Evolutionary conservation across 2,113 vertebrate genomes (phyloP).

Genomic region (Lanius collurio): DNA sequence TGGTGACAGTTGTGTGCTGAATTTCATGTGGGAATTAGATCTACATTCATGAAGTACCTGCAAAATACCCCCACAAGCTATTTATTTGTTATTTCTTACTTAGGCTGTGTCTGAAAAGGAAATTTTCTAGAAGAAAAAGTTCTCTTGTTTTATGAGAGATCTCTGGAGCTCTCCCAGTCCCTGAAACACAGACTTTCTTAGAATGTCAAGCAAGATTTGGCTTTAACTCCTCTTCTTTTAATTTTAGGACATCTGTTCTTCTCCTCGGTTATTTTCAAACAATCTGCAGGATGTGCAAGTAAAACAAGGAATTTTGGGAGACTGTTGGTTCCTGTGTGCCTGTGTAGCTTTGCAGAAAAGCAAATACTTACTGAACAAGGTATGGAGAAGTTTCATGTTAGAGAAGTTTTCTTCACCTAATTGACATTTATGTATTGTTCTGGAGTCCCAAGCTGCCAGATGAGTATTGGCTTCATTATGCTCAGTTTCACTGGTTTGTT

Average conservation of each 20-base stretch:
- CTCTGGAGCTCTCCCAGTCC: not conserved
- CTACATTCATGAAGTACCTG: not conserved
- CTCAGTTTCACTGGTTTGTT: not conserved
- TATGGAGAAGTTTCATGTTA: conserved; percentile 8
- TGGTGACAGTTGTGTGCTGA: not conserved
- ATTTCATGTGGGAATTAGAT: not conserved
- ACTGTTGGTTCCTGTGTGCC: conserved; percentile 97
- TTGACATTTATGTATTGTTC: not conserved
- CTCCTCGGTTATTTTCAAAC: conserved; percentile 83
- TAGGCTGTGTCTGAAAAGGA: not conserved
- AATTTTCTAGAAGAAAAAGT: not conserved
- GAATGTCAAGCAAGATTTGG: not conserved
- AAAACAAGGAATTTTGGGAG: conserved; percentile 93
- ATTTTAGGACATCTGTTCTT: conserved; percentile 85
- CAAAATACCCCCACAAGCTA: not conserved
- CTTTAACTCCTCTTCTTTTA: not conserved
- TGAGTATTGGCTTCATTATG: not conserved
- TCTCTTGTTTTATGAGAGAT: not conserved
- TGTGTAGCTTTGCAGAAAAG: conserved; percentile 87
- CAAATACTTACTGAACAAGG: conserved; percentile 85
- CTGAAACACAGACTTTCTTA: not conserved
- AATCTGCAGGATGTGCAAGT: conserved; percentile 77
- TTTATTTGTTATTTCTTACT: not conserved
- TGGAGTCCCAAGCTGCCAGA: not conserved
- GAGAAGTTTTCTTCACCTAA: not conserved